Percentiles rank a stretch among this genome's conserved stretches.
Evolutionary conservation across 2,888 invertebrate species (phyloP).

Genomic region (Danaus chrysippus): DNA sequence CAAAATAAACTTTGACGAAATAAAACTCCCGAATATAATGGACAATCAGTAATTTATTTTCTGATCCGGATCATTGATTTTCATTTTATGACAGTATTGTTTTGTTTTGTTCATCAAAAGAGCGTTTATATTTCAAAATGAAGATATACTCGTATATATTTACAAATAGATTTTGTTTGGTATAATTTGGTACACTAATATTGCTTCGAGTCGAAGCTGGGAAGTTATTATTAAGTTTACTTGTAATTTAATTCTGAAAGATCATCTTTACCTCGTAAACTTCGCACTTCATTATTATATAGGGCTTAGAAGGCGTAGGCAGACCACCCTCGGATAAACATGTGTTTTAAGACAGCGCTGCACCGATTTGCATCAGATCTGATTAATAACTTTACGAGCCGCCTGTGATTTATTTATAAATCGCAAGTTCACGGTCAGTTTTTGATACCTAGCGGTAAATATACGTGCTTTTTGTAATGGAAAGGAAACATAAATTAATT

Average conservation of each 20-base stretch:
- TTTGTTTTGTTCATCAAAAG: slow-evolving; percentile 20
- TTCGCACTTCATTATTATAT: slow-evolving; percentile 15
- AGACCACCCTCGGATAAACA: slow-evolving; percentile 24
- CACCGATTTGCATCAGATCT: slow-evolving; percentile 26
- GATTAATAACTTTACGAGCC: slow-evolving; percentile 18
- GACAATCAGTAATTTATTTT: slow-evolving; percentile 34
- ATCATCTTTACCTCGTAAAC: slow-evolving; percentile 15
- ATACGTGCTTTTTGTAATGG: slow-evolving; percentile 5
- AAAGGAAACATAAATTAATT: neutral
- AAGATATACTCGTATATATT: neutral
- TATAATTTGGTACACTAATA: neutral
- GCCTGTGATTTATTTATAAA: slow-evolving; percentile 20
- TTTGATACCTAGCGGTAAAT: slow-evolving; percentile 11
- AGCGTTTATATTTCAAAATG: slow-evolving; percentile 10
- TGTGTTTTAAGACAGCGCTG: slow-evolving; percentile 12
- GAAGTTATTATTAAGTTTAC: neutral
- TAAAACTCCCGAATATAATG: slow-evolving; percentile 43
- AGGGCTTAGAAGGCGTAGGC: slow-evolving; percentile 22
- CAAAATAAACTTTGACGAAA: slow-evolving; percentile 41
- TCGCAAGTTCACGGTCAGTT: slow-evolving; percentile 23
- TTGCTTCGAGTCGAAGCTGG: neutral
- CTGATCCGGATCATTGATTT: slow-evolving; percentile 39
- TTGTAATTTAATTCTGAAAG: slow-evolving; percentile 11
- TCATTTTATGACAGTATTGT: slow-evolving; percentile 36
- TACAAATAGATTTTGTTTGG: neutral